phyloP scores from a whole-genome alignment of 2,888 invertebrate species.

The Apamea monoglypha region DNA sequence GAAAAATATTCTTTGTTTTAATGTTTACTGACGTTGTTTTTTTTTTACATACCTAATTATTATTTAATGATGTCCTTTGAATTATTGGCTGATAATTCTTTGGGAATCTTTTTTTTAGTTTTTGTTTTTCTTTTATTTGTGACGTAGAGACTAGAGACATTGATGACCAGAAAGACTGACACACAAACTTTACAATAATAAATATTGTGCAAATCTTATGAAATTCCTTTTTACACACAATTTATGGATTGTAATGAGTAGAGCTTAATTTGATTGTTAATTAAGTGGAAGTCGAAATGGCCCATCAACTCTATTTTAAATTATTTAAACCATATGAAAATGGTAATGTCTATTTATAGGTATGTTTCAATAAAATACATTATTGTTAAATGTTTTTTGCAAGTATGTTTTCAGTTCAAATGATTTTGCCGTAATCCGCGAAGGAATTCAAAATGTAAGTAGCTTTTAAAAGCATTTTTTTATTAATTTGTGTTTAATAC shows the following conservation, averaged over 20 bases:
- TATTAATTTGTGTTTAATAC: not conserved
- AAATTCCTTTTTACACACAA: not conserved
- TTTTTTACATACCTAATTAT: not conserved
- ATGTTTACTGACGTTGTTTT: not conserved
- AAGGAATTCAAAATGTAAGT: not conserved
- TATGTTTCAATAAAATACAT: not conserved
- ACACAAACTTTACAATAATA: not conserved
- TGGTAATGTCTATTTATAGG: not conserved
- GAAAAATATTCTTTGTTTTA: not conserved
- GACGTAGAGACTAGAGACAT: no score
- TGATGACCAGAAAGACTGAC: not conserved
- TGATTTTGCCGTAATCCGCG: not conserved
- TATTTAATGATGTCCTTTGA: constrained; percentile 68
- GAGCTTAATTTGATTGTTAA: not conserved
- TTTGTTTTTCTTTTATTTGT: not conserved
- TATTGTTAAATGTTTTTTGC: constrained; percentile 32
- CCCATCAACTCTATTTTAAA: constrained; percentile 31
- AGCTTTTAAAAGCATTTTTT: not conserved
- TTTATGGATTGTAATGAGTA: not conserved
- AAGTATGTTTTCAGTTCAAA: constrained; percentile 60
- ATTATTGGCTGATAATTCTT: constrained; percentile 80
- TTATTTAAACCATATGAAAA: not conserved
- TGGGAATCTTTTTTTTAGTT: constrained; percentile 66
- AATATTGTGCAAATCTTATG: not conserved
- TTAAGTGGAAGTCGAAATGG: constrained; percentile 48